These are phyloP conservation scores for Drosophila virilis DNA, from an alignment of 1,140 invertebrate genomes.

Conservation along the genomic window DNA sequence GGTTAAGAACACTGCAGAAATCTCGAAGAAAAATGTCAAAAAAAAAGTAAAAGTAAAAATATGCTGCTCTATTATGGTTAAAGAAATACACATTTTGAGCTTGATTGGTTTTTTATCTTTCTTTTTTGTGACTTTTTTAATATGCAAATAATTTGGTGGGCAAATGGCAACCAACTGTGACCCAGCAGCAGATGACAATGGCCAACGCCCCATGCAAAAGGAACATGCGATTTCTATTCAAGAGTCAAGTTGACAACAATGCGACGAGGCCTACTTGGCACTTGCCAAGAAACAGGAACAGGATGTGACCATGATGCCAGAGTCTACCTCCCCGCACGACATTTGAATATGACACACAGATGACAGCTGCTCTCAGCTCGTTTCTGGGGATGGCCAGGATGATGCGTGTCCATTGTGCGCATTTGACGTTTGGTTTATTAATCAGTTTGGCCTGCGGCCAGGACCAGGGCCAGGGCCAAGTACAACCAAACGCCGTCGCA, in stretches of 20 bases:
- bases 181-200: slow-evolving; percentile 72
- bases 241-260: slow-evolving; percentile 83
- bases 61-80: neutral
- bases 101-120: neutral
- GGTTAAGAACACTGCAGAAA: too few relatives aligned
- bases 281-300: slow-evolving; percentile 48
- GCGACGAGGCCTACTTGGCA: slow-evolving; percentile 65
- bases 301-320: slow-evolving; percentile 34
- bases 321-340: slow-evolving; percentile 17
- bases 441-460: slow-evolving; percentile 81
- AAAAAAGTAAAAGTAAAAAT: too few relatives aligned
- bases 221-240: slow-evolving; percentile 56
- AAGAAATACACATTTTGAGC: neutral
- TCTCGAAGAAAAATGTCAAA: too few relatives aligned
- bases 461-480: slow-evolving; percentile 31
- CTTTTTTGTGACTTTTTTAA: slow-evolving; percentile 58
- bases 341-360: slow-evolving; percentile 76
- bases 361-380: slow-evolving; percentile 74
- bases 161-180: slow-evolving; percentile 81
- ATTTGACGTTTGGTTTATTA: slow-evolving; percentile 84
- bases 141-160: slow-evolving; percentile 81
- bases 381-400: slow-evolving; percentile 49
- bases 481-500: slow-evolving; percentile 42
- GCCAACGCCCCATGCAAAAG: slow-evolving; percentile 53
- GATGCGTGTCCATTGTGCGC: slow-evolving; percentile 75